phyloP scores from a whole-genome alignment of 2,797 vertebrate species.

The Siniperca undulata region DNA sequence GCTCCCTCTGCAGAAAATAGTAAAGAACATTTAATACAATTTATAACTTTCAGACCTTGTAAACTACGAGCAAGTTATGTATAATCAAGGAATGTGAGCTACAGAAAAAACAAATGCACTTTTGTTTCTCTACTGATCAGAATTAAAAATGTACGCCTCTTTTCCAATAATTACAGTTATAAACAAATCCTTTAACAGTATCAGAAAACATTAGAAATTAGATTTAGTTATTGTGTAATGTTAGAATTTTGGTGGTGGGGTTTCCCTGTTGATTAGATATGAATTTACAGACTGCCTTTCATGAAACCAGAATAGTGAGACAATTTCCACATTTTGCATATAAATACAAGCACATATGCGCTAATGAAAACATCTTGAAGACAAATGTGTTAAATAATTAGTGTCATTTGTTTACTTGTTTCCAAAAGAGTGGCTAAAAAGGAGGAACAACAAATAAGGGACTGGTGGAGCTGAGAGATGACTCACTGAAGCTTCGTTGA shows the following conservation, averaged over 20 bases:
- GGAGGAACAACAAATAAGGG: constrained; percentile 12
- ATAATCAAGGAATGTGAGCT: background rate
- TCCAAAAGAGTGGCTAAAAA: constrained; percentile 14
- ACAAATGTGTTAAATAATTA: constrained; percentile 3
- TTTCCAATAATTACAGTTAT: background rate
- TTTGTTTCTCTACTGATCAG: background rate
- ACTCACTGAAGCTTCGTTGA: constrained; percentile 85
- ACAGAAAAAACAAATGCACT: background rate
- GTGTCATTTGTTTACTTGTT: constrained; percentile 1
- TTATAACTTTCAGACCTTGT: background rate
- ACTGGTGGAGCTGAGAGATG: constrained; percentile 33
- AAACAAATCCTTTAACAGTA: background rate
- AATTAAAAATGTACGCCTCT: background rate
- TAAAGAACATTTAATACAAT: background rate
- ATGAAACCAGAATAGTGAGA: background rate
- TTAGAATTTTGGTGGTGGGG: background rate
- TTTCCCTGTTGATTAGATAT: background rate
- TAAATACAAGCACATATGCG: background rate
- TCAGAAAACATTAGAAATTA: background rate
- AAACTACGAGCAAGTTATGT: background rate
- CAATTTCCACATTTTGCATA: background rate
- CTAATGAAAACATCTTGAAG: constrained; percentile 10
- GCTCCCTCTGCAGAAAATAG: constrained; percentile 85
- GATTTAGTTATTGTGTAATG: background rate
- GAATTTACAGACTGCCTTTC: background rate